Evolutionary conservation across 2,113 vertebrate species (phyloP), one percentile per base, ranked within the genome.

Genomic region (Mandrillus leucophaeus): DNA sequence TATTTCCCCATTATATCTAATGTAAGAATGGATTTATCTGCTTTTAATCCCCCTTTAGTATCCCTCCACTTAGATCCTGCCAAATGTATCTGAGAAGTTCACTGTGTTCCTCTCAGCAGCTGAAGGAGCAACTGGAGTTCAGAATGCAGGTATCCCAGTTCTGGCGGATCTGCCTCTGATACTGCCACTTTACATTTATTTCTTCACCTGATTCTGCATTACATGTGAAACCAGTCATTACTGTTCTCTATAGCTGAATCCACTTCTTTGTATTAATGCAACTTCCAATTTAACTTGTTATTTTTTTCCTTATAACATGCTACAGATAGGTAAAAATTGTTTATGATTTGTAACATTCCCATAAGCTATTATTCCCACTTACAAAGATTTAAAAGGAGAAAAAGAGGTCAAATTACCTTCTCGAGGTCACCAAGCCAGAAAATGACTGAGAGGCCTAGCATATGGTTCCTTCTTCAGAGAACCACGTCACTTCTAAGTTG

Each of bases 331-430:
- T 76, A 40, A 93, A 94, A 68, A 17, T 50, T 35, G 4, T 40
- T 82, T 92, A 27, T 2, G n/a, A 55, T 50, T 84, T 87, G n/a
- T 35, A 91, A 64, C 25, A 68, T 20, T 61, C 13, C 22, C 20
- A 30, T 72, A 40, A 81, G 7, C 57, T 75, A 80, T 61, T 72
- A 52, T 52, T 55, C 35, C 8, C 22, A 88, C 91, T 76, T 52
- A n/a, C 5, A 80, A 96, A 93, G 20, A 1, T 38, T 78, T 79
- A 50, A 90, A 96, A 38, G 22, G 70, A 55, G 8, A 57, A 48
- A 68, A 78, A 55, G 10, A 86, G 9, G 55, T 50, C 38, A 57
- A 18, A 38, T n/a, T 59, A 30, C 14, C 38, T 81, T 81, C 50
- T 76, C 18, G 57, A 64, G 66, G 32, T 83, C 59, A 95, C 27